Evolutionary conservation across 1,140 invertebrate species (phyloP).

Genomic region (Cydia amplana): DNA sequence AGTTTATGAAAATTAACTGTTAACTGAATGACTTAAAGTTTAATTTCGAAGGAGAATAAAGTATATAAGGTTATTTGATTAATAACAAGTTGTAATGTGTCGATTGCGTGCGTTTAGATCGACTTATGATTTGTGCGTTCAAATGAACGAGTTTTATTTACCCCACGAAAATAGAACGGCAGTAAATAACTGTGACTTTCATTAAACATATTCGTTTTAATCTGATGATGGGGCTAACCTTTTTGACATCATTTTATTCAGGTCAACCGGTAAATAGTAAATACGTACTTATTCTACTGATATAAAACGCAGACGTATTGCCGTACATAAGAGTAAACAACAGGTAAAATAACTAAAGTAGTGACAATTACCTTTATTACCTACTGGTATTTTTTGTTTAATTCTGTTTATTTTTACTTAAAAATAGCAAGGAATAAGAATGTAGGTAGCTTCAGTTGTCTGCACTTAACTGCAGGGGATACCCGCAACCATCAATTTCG

Average conservation of each 20-base stretch:
- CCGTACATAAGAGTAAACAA: no score
- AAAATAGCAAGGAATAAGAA: neutral
- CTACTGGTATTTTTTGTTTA: no score
- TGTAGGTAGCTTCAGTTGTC: neutral
- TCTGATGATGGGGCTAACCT: neutral
- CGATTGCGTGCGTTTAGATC: slow-evolving; percentile 54
- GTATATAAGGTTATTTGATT: slow-evolving; percentile 59
- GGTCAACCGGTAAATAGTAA: neutral
- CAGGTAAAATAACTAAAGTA: no score
- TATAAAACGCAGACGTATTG: no score
- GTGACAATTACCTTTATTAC: no score
- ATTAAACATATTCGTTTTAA: slow-evolving; percentile 1
- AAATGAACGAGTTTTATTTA: slow-evolving; percentile 26
- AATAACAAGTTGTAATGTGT: slow-evolving; percentile 64
- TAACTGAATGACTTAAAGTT: slow-evolving; percentile 36
- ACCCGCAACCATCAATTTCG: slow-evolving; percentile 8
- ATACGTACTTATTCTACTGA: no score
- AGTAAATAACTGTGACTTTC: slow-evolving; percentile 5
- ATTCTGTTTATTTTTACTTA: neutral
- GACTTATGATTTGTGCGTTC: slow-evolving; percentile 18
- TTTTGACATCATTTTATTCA: neutral
- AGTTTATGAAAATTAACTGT: slow-evolving; percentile 37
- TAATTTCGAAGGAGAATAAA: slow-evolving; percentile 40
- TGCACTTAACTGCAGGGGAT: slow-evolving; percentile 1
- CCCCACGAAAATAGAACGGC: neutral